Conservation (phyloP, 2,888 invertebrate genomes). For the Schrankia costaestrigalis region DNA sequence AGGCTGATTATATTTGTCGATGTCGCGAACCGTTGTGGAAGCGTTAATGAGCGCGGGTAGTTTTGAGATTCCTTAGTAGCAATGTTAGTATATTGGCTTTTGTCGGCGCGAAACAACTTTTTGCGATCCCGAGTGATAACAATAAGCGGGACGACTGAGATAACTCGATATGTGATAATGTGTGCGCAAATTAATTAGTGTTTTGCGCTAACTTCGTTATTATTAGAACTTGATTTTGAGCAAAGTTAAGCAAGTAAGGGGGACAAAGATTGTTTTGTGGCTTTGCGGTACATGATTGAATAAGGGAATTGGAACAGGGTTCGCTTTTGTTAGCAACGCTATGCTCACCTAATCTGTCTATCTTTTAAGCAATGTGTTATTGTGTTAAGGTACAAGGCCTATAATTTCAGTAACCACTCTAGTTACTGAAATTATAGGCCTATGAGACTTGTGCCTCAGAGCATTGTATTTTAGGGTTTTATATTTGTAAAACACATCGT, state of each 20-base stretch:
- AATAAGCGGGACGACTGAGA: conserved; percentile 51
- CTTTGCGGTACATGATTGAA: no score
- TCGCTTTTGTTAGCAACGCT: no score
- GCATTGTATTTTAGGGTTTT: no score
- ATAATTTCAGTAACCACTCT: no score
- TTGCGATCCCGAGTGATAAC: conserved; percentile 77
- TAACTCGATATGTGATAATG: conserved; percentile 37
- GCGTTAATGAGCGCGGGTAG: conserved; percentile 76
- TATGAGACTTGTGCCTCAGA: no score
- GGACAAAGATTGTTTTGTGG: no score
- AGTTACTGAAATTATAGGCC: no score
- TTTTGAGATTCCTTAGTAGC: conserved; percentile 66
- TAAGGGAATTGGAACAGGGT: no score
- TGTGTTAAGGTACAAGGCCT: no score
- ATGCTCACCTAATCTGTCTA: no score
- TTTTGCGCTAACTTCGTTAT: conserved; percentile 33
- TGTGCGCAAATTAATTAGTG: conserved; percentile 34
- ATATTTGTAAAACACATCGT: no score
- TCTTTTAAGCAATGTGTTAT: no score
- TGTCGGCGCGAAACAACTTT: conserved; percentile 74
- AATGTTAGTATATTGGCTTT: conserved; percentile 72
- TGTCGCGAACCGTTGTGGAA: conserved; percentile 59
- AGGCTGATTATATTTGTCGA: conserved; percentile 35
- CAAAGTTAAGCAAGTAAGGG: conserved; percentile 4
- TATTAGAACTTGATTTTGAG: conserved; percentile 34